Base-by-base conservation (phyloP, 1,140 invertebrate species). In the Linepithema humile region DNA sequence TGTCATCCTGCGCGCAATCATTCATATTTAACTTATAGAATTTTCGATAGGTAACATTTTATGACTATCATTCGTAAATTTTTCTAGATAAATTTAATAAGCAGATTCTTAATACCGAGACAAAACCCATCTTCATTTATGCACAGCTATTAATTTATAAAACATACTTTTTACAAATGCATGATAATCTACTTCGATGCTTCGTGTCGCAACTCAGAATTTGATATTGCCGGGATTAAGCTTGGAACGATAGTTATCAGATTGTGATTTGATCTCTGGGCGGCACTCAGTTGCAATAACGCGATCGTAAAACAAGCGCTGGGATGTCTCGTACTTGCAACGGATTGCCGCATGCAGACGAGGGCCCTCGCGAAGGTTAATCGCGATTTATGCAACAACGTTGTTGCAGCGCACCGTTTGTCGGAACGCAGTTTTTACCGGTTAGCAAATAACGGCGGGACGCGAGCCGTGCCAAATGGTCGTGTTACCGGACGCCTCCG, bases 391-490 rank as follows among this genome's bases (percentile, higher is more conserved):
- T 72, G 67, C 73, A 65, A 82, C 20, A 59, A 82, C 48, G 26
- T 40, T 80, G 38, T 82, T 73, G 78, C 77, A 6, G 40, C 26
- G 62, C 62, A 6, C 20, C 67, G 35, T 9, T 7, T 10, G 35
- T 26, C 40, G 3, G 23, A 17, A 15, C 45, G 23, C 45, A 43
- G 20, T 86, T 87, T 86, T 86, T 86, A 83, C 35, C 9, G 40
- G 40, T 64, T 35, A 53, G 35, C 67, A 57, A 55, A 43, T 45
- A 65, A 70, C 62, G 26, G 29, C 17, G 29, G 15, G 29, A 70
- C 17, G 77, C 72, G 72, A 87, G 26, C 38, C 72, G 85, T 89
- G 88, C 88, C 88, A 89, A 89, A 85, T 86, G 55, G 57, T 69
- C 82, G 48, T 89, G 88, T 89, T 70, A 57, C 50, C 23, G 65